These are phyloP conservation scores for Venustoraphidia nigricollis DNA, from an alignment of 2,888 invertebrate genomes.

Conservation along the genomic window DNA sequence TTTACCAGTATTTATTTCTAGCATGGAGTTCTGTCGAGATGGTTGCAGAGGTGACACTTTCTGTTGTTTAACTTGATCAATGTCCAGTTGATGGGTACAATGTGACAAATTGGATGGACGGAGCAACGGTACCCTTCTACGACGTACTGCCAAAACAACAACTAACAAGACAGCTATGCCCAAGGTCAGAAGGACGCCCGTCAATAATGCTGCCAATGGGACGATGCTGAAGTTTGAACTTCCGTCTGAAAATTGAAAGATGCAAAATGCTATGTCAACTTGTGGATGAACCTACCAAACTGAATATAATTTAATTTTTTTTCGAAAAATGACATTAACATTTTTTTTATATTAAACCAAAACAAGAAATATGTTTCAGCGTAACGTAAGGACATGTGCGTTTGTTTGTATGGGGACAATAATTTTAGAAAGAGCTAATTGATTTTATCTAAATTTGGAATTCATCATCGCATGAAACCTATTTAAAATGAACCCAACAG, in stretches of 20 bases:
- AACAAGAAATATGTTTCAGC: no score
- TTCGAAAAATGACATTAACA: no score
- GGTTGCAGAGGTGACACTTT: slow-evolving; percentile 30
- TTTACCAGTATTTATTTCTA: slow-evolving; percentile 58
- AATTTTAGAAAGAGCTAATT: no score
- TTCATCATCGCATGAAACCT: no score
- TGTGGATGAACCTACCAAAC: no score
- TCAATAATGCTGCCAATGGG: slow-evolving; percentile 52
- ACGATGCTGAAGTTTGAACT: slow-evolving; percentile 52
- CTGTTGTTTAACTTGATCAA: slow-evolving; percentile 31
- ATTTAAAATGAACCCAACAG: no score
- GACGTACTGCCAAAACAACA: slow-evolving; percentile 45
- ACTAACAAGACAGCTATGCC: slow-evolving; percentile 46
- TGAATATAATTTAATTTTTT: no score
- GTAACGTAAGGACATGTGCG: no score
- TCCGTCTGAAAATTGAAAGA: slow-evolving; percentile 36
- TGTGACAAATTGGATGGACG: slow-evolving; percentile 24
- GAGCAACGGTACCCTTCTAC: slow-evolving; percentile 30
- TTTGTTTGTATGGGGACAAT: no score
- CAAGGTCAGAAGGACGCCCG: slow-evolving; percentile 48
- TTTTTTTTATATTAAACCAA: no score
- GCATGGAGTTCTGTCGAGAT: slow-evolving; percentile 33
- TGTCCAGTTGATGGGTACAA: slow-evolving; percentile 24
- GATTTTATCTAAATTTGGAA: no score
- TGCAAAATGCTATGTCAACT: no score